Evolutionary conservation across 2,888 invertebrate species (phyloP).

Genomic region (Chrysina gloriosa): DNA sequence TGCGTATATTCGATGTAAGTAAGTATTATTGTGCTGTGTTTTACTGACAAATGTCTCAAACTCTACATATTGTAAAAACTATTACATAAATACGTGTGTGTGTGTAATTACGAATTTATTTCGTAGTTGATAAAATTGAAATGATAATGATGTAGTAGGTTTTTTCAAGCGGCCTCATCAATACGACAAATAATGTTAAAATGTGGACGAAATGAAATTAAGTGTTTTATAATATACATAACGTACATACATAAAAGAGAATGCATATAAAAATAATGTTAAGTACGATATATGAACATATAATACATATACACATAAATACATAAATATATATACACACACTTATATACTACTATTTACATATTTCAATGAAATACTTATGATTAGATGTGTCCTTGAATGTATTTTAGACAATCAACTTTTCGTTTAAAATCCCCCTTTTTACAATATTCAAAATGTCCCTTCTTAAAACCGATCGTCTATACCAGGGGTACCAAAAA

Average conservation of each 20-base stretch:
- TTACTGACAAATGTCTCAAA: slow-evolving; percentile 22
- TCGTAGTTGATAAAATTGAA: slow-evolving; percentile 3
- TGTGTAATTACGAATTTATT: slow-evolving; percentile 31
- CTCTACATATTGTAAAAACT: slow-evolving; percentile 16
- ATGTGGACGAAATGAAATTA: slow-evolving; percentile 29
- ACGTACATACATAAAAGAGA: slow-evolving; percentile 30
- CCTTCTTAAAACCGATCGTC: background rate
- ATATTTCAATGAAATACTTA: slow-evolving; percentile 47
- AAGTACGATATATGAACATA: slow-evolving; percentile 24
- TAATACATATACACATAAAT: background rate
- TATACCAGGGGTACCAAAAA: too few species aligned
- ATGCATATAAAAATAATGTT: slow-evolving; percentile 19
- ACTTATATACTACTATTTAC: background rate
- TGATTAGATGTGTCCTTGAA: slow-evolving; percentile 53
- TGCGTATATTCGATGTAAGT: slow-evolving; percentile 4
- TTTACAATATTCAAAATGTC: background rate
- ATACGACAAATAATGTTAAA: slow-evolving; percentile 37
- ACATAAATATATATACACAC: background rate
- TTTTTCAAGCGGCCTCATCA: slow-evolving; percentile 27
- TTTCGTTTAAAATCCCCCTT: slow-evolving; percentile 47
- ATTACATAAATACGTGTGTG: too few species aligned
- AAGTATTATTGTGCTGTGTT: slow-evolving; percentile 31
- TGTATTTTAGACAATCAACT: slow-evolving; percentile 59
- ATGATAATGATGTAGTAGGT: slow-evolving; percentile 14
- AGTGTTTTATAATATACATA: slow-evolving; percentile 45